These are phyloP conservation scores for Botrylloides violaceus DNA, from an alignment of 23 tunicate genomes.

Conservation along the genomic window DNA sequence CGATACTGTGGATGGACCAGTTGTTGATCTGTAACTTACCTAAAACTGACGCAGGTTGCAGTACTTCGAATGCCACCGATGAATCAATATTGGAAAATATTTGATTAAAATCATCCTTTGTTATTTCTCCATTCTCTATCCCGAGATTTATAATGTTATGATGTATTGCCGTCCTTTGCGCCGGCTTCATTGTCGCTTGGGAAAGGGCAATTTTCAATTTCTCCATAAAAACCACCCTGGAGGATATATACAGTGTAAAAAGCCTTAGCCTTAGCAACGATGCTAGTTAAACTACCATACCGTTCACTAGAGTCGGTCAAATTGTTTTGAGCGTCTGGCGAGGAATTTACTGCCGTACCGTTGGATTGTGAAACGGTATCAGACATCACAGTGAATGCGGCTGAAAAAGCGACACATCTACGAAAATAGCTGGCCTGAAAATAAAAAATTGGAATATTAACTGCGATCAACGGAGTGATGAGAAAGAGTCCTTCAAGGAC, in stretches of 20 bases:
- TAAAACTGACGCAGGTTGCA: constrained; percentile 1
- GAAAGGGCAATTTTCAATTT: constrained; percentile 6
- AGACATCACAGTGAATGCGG: constrained; percentile 53
- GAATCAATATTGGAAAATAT: constrained; percentile 16
- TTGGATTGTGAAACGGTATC: not conserved
- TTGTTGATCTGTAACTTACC: not conserved
- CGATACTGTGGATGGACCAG: too few relatives aligned
- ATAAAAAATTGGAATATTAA: not conserved
- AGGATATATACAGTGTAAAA: too few relatives aligned
- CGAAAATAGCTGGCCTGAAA: constrained; percentile 46
- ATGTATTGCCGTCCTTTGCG: constrained; percentile 15
- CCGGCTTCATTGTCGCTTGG: constrained; percentile 6
- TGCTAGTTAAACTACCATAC: too few relatives aligned
- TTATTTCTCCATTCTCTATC: not conserved
- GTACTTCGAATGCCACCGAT: not conserved
- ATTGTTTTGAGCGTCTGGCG: too few relatives aligned
- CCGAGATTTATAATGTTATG: constrained; percentile 19
- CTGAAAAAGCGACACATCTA: constrained; percentile 80
- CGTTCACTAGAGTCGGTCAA: too few relatives aligned
- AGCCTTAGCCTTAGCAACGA: too few relatives aligned
- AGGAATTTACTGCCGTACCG: not conserved
- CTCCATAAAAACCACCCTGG: constrained; percentile 3
- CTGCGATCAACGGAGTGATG: not conserved
- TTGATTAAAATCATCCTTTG: constrained; percentile 12
- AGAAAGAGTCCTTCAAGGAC: too few relatives aligned